phyloP scores from a whole-genome alignment of 1,140 invertebrate species.

The Heterodera schachtii region DNA sequence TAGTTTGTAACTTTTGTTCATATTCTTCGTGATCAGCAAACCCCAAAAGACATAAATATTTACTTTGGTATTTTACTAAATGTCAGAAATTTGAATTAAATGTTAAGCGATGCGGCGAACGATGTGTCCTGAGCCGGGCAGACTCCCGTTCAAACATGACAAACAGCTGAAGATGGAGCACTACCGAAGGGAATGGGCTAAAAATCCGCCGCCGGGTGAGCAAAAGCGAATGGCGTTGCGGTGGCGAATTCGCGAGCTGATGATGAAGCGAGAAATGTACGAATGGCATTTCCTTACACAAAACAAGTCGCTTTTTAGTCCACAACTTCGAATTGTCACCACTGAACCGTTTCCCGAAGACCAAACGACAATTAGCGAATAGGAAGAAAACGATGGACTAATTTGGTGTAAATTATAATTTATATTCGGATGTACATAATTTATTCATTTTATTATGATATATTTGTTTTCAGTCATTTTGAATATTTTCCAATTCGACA shows the following conservation, averaged over 20 bases:
- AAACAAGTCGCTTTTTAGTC: not conserved
- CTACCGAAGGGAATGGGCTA: constrained; percentile 46
- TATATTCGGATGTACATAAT: not conserved
- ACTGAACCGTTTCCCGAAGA: not conserved
- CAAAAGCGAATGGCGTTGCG: constrained; percentile 43
- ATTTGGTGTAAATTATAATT: not conserved
- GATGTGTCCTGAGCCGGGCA: constrained; percentile 40
- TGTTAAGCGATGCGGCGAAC: constrained; percentile 28
- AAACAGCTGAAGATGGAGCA: constrained; percentile 36
- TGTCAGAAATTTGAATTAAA: not conserved
- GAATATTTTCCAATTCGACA: not conserved
- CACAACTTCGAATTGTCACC: not conserved
- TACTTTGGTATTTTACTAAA: too few relatives aligned
- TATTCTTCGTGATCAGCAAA: too few relatives aligned
- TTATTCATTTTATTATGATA: not conserved
- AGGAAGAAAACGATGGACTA: not conserved
- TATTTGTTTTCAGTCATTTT: not conserved
- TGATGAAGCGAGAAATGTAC: constrained; percentile 22
- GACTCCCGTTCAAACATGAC: constrained; percentile 53
- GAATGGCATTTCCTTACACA: too few relatives aligned
- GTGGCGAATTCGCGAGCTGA: constrained; percentile 46
- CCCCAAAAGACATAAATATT: too few relatives aligned
- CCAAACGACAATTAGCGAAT: not conserved
- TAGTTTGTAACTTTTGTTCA: too few relatives aligned
- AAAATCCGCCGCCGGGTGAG: constrained; percentile 50